phyloP scores from a whole-genome alignment of 2,797 vertebrate genomes.

The Darevskia mixta region DNA sequence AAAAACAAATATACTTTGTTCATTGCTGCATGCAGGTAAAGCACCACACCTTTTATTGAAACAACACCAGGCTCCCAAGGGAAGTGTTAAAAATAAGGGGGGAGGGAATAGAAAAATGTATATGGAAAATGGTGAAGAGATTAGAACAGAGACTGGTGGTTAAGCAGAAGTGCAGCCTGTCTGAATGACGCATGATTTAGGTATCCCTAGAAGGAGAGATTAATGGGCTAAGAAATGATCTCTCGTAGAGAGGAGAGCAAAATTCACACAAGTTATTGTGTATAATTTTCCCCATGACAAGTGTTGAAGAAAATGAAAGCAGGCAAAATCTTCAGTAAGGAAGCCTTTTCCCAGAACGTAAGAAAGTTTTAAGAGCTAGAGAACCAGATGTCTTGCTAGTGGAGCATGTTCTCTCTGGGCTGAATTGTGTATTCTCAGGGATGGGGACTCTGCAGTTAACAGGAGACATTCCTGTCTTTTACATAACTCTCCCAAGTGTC shows the following conservation, averaged over 20 bases:
- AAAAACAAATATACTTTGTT: background rate
- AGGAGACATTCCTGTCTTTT: background rate
- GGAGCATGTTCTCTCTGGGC: background rate
- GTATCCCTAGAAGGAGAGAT: slow-evolving; percentile 32
- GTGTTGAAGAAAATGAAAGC: slow-evolving; percentile 10
- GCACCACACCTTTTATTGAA: background rate
- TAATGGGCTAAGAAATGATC: slow-evolving; percentile 7
- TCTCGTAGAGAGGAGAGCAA: slow-evolving; percentile 18
- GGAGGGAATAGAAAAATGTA: background rate
- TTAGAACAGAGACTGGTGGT: slow-evolving; percentile 19
- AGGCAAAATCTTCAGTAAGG: slow-evolving; percentile 11
- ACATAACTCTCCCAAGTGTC: background rate
- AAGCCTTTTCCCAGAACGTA: background rate
- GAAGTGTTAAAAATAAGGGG: background rate
- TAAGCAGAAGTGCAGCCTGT: slow-evolving; percentile 8
- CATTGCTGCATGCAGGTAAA: background rate
- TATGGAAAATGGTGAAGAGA: background rate
- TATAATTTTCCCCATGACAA: background rate
- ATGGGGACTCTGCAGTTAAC: background rate
- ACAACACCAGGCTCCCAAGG: background rate
- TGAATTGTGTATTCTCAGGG: background rate
- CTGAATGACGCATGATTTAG: slow-evolving; percentile 7
- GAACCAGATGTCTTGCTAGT: background rate
- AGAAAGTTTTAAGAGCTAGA: slow-evolving; percentile 1
- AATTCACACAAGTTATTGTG: background rate